Percentiles rank a stretch among this genome's conserved stretches.
phyloP scores from a whole-genome alignment of 2,797 vertebrate genomes.

The Gymnothorax javanicus region DNA sequence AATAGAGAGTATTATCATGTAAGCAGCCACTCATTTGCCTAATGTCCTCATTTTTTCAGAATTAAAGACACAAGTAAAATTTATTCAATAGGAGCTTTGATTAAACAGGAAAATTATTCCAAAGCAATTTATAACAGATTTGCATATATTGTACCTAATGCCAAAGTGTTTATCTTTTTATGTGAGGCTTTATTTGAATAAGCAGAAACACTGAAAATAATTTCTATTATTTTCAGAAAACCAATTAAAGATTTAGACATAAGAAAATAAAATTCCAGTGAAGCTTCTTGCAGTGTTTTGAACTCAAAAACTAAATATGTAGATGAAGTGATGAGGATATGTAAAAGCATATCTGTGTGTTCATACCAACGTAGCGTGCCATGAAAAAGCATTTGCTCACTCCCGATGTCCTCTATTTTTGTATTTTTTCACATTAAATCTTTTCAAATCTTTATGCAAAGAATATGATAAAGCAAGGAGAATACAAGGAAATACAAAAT shows the following conservation, averaged over 20 bases:
- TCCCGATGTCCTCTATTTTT: too few species aligned
- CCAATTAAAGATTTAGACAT: background rate
- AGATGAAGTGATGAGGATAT: background rate
- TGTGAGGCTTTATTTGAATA: slow-evolving; percentile 33
- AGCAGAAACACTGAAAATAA: slow-evolving; percentile 36
- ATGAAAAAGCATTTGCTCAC: too few species aligned
- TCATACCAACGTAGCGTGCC: slow-evolving; percentile 16
- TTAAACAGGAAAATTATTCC: slow-evolving; percentile 35
- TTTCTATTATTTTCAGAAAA: slow-evolving; percentile 24
- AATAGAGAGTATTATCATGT: slow-evolving; percentile 18
- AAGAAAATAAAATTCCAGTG: slow-evolving; percentile 10
- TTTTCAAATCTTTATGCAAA: too few species aligned
- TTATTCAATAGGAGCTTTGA: slow-evolving; percentile 32
- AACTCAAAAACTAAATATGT: slow-evolving; percentile 47
- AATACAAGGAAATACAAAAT: too few species aligned
- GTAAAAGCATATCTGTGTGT: slow-evolving; percentile 25
- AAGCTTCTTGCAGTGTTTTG: slow-evolving; percentile 16
- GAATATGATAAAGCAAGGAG: too few species aligned
- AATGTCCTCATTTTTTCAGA: slow-evolving; percentile 17
- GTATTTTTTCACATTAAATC: too few species aligned
- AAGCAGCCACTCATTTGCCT: slow-evolving; percentile 12
- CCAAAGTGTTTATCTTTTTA: slow-evolving; percentile 32
- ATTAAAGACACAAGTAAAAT: slow-evolving; percentile 21
- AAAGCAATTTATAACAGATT: slow-evolving; percentile 38
- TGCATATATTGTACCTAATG: slow-evolving; percentile 41